phyloP scores from a whole-genome alignment of 2,888 invertebrate species.

The Hedychridium roseum region DNA sequence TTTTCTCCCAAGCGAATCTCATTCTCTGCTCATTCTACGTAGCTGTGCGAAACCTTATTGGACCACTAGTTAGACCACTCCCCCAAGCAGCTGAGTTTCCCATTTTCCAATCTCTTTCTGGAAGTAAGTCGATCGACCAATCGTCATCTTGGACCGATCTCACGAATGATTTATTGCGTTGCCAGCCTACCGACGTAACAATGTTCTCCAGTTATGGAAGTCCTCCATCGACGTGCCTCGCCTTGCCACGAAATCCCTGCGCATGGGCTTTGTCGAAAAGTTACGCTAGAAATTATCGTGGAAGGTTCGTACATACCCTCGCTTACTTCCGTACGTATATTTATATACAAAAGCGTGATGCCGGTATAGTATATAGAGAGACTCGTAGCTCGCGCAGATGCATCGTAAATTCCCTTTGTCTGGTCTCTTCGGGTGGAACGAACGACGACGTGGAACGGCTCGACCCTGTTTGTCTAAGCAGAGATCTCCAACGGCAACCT shows the following conservation, averaged over 20 bases:
- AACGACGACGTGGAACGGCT: conserved; percentile 8
- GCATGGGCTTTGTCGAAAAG: conserved; percentile 29
- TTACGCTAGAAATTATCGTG: conserved; percentile 22
- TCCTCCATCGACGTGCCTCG: conserved; percentile 15
- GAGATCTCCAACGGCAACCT: conserved; percentile 8
- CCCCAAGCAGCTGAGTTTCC: too few species aligned
- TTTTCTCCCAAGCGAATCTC: too few species aligned
- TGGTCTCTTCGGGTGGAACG: conserved; percentile 10
- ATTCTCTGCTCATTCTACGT: too few species aligned
- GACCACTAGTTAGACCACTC: too few species aligned
- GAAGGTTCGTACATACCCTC: not conserved
- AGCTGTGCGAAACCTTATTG: too few species aligned
- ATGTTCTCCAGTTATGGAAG: not conserved
- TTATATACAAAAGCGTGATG: too few species aligned
- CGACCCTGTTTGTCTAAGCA: not conserved
- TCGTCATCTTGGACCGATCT: too few species aligned
- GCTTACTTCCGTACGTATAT: not conserved
- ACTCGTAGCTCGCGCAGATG: conserved; percentile 9
- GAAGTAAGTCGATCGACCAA: too few species aligned
- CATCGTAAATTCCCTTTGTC: conserved; percentile 43
- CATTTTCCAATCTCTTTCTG: too few species aligned
- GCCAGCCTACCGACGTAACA: not conserved
- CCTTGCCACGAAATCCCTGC: conserved; percentile 24
- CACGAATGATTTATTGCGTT: too few species aligned
- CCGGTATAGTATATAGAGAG: conserved; percentile 10